Evolutionary conservation across 2,888 invertebrate genomes (phyloP).

Genomic region (Archips xylosteana): DNA sequence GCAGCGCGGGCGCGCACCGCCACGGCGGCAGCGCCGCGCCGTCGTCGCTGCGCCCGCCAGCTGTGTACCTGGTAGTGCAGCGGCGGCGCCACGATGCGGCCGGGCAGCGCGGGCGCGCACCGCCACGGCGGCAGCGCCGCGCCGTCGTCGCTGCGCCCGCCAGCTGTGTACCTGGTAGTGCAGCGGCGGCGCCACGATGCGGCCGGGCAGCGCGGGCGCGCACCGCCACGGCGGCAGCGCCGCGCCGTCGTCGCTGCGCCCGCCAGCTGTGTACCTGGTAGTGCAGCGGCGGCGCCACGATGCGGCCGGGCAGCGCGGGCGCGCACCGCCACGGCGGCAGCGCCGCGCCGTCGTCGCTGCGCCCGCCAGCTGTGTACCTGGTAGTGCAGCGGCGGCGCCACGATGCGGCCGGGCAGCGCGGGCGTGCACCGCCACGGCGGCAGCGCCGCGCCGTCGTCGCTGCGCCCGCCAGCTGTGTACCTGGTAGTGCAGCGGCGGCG

Average conservation of each 20-base stretch:
- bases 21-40: too few relatives aligned
- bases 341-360: slow-evolving; percentile 61
- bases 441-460: too few relatives aligned
- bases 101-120: slow-evolving; percentile 73
- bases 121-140: slow-evolving; percentile 74
- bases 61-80: slow-evolving; percentile 72
- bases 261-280: slow-evolving; percentile 76
- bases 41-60: too few relatives aligned
- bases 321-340: slow-evolving; percentile 79
- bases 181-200: too few relatives aligned
- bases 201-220: too few relatives aligned
- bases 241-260: too few relatives aligned
- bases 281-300: slow-evolving; percentile 70
- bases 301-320: slow-evolving; percentile 71
- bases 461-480: slow-evolving; percentile 65
- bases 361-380: too few relatives aligned
- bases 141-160: slow-evolving; percentile 62
- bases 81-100: slow-evolving; percentile 72
- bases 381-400: slow-evolving; percentile 69
- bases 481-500: slow-evolving; percentile 72
- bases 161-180: too few relatives aligned
- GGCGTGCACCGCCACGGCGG: slow-evolving; percentile 78
- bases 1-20: too few relatives aligned
- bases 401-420: slow-evolving; percentile 73
- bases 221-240: too few relatives aligned